phyloP scores from a whole-genome alignment of 1,140 invertebrate species.

The Trichonephila clavipes region DNA sequence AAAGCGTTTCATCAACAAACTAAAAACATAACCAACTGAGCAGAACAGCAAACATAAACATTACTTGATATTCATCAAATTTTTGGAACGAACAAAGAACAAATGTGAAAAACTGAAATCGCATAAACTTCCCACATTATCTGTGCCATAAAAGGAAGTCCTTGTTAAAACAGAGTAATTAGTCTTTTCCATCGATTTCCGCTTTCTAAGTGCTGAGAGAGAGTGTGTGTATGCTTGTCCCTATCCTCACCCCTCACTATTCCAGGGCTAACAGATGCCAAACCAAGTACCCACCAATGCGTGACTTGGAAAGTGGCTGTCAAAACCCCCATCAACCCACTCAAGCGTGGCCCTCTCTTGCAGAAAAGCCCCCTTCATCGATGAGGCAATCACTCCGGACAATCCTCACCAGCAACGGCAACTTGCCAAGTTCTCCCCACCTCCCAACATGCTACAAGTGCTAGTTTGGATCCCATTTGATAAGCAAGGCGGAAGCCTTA shows the following conservation, averaged over 20 bases:
- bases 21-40: too few species aligned
- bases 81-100: too few species aligned
- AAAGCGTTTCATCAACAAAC: too few species aligned
- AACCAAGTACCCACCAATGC: not conserved
- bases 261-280: conserved; percentile 1
- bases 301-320: conserved; percentile 54
- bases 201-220: not conserved
- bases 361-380: conserved; percentile 4
- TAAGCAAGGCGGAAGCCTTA: conserved; percentile 28
- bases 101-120: too few species aligned
- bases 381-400: not conserved
- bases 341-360: not conserved
- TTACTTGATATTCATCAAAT: too few species aligned
- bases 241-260: not conserved
- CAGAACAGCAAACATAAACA: too few species aligned
- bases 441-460: not conserved
- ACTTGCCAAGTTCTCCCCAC: not conserved
- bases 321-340: conserved; percentile 31
- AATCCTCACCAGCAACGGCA: conserved; percentile 7
- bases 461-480: conserved; percentile 22
- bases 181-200: conserved; percentile 34
- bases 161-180: not conserved
- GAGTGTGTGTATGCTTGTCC: not conserved
- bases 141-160: too few species aligned
- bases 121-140: too few species aligned